These are phyloP conservation scores for Eristalis arbustorum DNA, from an alignment of 2,888 invertebrate genomes.

Conservation along the genomic window DNA sequence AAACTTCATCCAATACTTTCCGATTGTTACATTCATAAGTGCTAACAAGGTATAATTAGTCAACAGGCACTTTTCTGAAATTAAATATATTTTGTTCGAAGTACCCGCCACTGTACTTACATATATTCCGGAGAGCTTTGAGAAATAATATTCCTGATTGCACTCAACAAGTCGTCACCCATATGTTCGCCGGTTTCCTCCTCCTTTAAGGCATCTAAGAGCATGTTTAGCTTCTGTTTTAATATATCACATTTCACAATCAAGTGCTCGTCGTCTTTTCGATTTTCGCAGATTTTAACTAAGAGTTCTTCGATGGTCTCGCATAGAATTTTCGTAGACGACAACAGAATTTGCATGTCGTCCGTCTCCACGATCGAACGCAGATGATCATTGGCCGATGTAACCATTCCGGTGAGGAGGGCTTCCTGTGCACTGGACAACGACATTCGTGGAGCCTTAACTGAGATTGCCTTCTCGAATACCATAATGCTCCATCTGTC, in stretches of 20 bases:
- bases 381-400: slow-evolving; percentile 88
- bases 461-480: slow-evolving; percentile 88
- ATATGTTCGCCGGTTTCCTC: slow-evolving; percentile 82
- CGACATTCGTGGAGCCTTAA: slow-evolving; percentile 82
- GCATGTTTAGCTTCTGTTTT: slow-evolving; percentile 86
- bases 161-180: slow-evolving; percentile 78
- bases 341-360: slow-evolving; percentile 86
- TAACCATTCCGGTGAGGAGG: slow-evolving; percentile 85
- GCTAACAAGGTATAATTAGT: too few species aligned
- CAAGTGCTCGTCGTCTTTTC: slow-evolving; percentile 84
- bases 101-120: slow-evolving; percentile 33
- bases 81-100: not conserved
- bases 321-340: slow-evolving; percentile 88
- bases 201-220: slow-evolving; percentile 87
- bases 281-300: slow-evolving; percentile 83
- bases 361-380: slow-evolving; percentile 92
- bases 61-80: not conserved
- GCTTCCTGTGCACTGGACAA: slow-evolving; percentile 81
- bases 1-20: too few species aligned
- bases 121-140: slow-evolving; percentile 72
- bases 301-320: slow-evolving; percentile 90
- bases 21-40: too few species aligned
- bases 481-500: slow-evolving; percentile 99
- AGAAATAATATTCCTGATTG: slow-evolving; percentile 76
- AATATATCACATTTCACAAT: slow-evolving; percentile 86